phyloP scores from a whole-genome alignment of 2,888 invertebrate species.

The Oasisia sp. region DNA sequence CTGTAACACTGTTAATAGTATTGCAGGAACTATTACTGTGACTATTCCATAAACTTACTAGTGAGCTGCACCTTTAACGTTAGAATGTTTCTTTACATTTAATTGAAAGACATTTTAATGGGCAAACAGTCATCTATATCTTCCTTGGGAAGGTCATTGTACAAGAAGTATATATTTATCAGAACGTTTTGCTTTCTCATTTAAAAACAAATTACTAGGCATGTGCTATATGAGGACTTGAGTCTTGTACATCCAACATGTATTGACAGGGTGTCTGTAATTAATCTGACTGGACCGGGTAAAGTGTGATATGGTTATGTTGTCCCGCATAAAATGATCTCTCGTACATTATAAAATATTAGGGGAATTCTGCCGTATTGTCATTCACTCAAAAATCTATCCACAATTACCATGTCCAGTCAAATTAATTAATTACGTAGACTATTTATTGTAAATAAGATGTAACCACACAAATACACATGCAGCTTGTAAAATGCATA shows the following conservation, averaged over 20 bases:
- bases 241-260: background rate
- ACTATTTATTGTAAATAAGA: conserved; percentile 17
- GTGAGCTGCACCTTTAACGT: background rate
- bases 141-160: background rate
- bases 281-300: background rate
- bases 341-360: background rate
- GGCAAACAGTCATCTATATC: background rate
- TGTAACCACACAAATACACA: background rate
- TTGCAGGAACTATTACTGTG: background rate
- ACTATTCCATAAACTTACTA: background rate
- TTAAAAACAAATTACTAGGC: background rate
- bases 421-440: background rate
- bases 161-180: background rate
- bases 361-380: background rate
- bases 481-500: background rate
- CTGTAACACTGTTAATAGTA: too few relatives aligned
- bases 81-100: background rate
- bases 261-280: background rate
- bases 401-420: background rate
- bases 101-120: background rate
- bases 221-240: background rate
- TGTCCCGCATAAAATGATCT: background rate
- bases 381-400: background rate
- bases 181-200: background rate
- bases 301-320: background rate